These are phyloP conservation scores for Prochilodus magdalenae DNA, from an alignment of 2,113 vertebrate genomes.

Conservation along the genomic window DNA sequence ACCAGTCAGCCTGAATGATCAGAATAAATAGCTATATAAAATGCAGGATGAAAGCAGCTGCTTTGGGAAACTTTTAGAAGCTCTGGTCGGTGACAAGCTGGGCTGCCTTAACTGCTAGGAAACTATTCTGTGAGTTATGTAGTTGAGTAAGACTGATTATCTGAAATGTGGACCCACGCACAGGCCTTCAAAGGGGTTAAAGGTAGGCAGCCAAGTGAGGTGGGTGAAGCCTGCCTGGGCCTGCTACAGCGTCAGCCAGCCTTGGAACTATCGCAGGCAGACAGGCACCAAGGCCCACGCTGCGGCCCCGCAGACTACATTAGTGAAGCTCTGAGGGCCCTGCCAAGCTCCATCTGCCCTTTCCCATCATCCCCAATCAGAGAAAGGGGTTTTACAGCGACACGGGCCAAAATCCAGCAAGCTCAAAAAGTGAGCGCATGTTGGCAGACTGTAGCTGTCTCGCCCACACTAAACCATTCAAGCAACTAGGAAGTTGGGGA, in stretches of 20 bases:
- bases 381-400: neutral
- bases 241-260: constrained; percentile 51
- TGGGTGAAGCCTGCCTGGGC: constrained; percentile 52
- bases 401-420: constrained; percentile 1
- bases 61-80: too few species aligned
- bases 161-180: neutral
- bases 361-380: constrained; percentile 56
- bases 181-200: constrained; percentile 1
- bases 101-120: neutral
- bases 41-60: too few species aligned
- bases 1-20: too few species aligned
- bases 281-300: constrained; percentile 61
- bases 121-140: neutral
- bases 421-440: neutral
- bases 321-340: constrained; percentile 50
- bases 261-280: constrained; percentile 56
- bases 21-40: too few species aligned
- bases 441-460: neutral
- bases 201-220: constrained; percentile 52
- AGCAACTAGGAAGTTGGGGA: too few species aligned
- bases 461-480: neutral
- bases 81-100: too few species aligned
- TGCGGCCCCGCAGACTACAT: constrained; percentile 52
- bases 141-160: neutral
- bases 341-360: constrained; percentile 51